A percentile compares a stretch with the other conserved stretches of the same genome.
phyloP scores from a whole-genome alignment of 2,113 vertebrate species.

The Bos indicus region DNA sequence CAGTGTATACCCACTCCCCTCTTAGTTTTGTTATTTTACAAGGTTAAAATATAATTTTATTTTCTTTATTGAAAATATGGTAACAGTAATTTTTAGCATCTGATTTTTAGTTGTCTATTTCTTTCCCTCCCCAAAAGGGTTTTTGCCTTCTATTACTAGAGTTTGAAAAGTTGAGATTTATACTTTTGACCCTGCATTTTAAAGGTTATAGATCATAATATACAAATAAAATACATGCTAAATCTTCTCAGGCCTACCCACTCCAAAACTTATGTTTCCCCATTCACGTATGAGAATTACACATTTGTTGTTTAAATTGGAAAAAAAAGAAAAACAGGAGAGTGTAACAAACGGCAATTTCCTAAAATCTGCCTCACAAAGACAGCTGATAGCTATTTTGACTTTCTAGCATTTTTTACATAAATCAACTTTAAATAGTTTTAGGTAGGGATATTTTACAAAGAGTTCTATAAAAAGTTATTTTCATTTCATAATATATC shows the following conservation, averaged over 20 bases:
- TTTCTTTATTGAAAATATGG: background rate
- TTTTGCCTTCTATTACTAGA: background rate
- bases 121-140: background rate
- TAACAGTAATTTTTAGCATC: background rate
- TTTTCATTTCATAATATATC: background rate
- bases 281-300: background rate
- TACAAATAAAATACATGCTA: background rate
- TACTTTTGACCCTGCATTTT: background rate
- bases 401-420: background rate
- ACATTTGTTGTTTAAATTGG: background rate
- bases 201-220: background rate
- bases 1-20: background rate
- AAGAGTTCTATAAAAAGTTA: background rate
- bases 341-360: background rate
- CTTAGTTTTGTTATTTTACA: background rate
- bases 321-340: background rate
- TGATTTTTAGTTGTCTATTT: background rate
- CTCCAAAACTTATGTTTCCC: background rate
- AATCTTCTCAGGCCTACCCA: background rate
- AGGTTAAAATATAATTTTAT: background rate
- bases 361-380: background rate
- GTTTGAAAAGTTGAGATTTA: background rate
- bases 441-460: background rate
- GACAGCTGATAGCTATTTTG: background rate
- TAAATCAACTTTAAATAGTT: background rate